Conservation (phyloP, 2,797 vertebrate genomes). For the Melopsittacus undulatus region DNA sequence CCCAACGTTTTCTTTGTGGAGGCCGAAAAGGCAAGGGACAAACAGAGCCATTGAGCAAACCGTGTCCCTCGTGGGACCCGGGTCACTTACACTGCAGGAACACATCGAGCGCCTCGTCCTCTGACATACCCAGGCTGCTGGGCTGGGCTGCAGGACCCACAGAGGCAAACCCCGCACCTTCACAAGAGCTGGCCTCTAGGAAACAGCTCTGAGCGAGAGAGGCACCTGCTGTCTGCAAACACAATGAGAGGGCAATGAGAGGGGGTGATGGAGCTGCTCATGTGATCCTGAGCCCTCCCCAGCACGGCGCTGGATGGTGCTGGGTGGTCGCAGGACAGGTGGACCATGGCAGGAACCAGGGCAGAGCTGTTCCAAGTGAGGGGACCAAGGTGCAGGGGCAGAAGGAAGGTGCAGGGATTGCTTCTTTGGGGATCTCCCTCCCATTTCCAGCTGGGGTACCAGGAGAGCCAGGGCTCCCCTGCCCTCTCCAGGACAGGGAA, state of each 20-base stretch:
- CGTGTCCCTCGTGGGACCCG: constrained; percentile 54
- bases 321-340: neutral
- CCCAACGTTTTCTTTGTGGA: constrained; percentile 13
- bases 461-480: neutral
- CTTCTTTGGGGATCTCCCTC: neutral
- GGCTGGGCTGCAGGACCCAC: neutral
- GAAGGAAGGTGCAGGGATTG: neutral
- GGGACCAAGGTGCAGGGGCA: neutral
- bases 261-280: neutral
- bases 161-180: neutral
- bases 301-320: neutral
- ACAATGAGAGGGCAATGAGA: neutral
- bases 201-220: neutral
- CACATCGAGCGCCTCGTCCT: constrained; percentile 48
- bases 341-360: neutral
- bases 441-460: neutral
- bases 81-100: constrained; percentile 73
- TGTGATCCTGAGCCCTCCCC: fast-evolving
- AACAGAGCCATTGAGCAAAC: neutral
- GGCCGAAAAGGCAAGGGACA: constrained; percentile 10
- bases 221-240: constrained; percentile 14
- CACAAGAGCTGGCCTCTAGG: neutral
- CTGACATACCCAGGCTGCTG: neutral
- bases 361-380: neutral
- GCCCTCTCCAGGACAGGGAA: neutral